Evolutionary conservation across 2,113 vertebrate genomes (phyloP).

Genomic region (Microcebus murinus): DNA sequence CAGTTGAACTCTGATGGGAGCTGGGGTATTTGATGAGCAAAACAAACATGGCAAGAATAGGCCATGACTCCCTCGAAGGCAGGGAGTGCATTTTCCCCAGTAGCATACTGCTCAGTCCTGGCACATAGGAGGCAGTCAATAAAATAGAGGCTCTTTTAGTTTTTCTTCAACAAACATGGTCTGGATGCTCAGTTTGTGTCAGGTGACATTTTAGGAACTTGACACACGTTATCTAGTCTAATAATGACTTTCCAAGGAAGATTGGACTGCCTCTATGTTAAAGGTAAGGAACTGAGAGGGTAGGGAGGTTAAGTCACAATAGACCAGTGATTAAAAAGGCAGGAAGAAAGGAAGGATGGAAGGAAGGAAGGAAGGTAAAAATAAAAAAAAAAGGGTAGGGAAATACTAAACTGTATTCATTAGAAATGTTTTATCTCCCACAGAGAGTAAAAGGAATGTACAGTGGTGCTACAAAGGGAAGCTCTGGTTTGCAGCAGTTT

Average conservation of each 20-base stretch:
- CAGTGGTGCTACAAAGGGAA: not conserved
- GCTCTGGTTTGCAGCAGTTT: not conserved
- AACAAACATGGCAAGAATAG: not conserved
- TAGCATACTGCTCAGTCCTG: not conserved
- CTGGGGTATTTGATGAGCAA: not conserved
- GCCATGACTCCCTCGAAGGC: not conserved
- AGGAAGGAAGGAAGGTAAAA: too few species aligned
- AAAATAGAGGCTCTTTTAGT: not conserved
- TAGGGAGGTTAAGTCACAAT: not conserved
- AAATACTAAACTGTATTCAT: constrained; percentile 2
- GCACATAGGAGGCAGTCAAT: not conserved
- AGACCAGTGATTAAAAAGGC: not conserved
- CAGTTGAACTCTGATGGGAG: not conserved
- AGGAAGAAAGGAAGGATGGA: too few species aligned
- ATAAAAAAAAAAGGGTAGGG: not conserved
- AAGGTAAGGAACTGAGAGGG: not conserved
- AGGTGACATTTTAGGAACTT: constrained; percentile 4
- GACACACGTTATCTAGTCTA: not conserved
- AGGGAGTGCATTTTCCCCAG: not conserved
- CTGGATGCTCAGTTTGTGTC: not conserved
- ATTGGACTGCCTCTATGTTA: not conserved
- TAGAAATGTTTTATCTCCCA: not conserved
- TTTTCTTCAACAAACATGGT: not conserved
- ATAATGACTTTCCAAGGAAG: not conserved
- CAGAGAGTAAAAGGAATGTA: not conserved